A percentile compares a stretch with the other conserved stretches of the same genome.
Evolutionary conservation across 2,113 vertebrate species (phyloP).

Genomic region (Clarias gariepinus): DNA sequence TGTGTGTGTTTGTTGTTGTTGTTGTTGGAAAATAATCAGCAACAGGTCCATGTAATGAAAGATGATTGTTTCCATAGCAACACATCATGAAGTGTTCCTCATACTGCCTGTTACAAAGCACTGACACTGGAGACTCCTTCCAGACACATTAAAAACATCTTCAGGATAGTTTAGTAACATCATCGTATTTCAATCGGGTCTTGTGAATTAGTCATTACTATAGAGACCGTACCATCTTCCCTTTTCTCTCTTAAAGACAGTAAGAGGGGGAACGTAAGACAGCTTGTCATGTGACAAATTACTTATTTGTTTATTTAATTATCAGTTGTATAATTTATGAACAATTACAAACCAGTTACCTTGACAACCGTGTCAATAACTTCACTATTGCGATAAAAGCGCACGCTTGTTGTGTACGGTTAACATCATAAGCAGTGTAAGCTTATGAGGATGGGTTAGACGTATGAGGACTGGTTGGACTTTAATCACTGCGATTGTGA

Average conservation of each 20-base stretch:
- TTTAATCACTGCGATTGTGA: too few relatives aligned
- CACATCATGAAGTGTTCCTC: background rate
- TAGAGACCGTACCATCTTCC: background rate
- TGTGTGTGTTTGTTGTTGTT: too few relatives aligned
- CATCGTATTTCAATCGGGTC: background rate
- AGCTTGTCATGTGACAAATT: too few relatives aligned
- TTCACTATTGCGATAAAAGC: too few relatives aligned
- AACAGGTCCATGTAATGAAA: background rate
- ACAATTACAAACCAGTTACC: background rate
- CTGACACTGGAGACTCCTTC: background rate
- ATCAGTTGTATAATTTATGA: too few relatives aligned
- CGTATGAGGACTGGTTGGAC: background rate
- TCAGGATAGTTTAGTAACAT: background rate
- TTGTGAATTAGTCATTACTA: background rate
- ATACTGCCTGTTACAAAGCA: background rate
- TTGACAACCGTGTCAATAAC: background rate
- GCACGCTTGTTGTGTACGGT: background rate
- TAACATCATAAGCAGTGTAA: background rate
- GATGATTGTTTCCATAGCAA: background rate
- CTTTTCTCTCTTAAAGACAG: background rate
- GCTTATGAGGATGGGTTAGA: background rate
- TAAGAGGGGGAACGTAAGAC: too few relatives aligned
- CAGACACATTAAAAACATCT: background rate
- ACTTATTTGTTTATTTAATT: too few relatives aligned
- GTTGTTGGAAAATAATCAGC: background rate